Percentiles rank a stretch among this genome's conserved stretches.
Evolutionary conservation across 2,888 invertebrate species (phyloP).

Genomic region (Xanthia icteritia): DNA sequence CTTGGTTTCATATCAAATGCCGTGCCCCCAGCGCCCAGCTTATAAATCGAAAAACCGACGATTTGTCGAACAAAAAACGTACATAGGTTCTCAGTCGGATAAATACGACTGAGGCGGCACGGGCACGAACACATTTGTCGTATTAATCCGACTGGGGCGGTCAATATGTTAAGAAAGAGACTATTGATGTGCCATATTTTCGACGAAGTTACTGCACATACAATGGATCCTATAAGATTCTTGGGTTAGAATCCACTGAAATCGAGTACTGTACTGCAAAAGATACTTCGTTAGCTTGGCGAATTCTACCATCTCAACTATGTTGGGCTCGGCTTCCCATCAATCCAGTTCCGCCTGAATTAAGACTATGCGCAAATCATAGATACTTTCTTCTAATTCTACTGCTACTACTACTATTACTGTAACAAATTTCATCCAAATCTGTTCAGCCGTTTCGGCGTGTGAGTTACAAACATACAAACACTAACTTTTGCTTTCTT

Average conservation of each 20-base stretch:
- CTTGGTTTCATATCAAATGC: no score
- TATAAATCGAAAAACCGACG: no score
- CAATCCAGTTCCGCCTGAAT: background rate
- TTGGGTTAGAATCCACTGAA: constrained; percentile 39
- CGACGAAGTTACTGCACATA: constrained; percentile 18
- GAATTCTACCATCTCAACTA: background rate
- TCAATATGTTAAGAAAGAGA: no score
- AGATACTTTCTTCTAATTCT: no score
- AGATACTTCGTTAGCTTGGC: background rate
- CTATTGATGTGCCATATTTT: background rate
- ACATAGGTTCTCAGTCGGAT: no score
- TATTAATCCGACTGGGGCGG: no score
- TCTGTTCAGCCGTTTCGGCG: constrained; percentile 7
- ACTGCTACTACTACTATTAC: background rate
- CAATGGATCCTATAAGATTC: constrained; percentile 26
- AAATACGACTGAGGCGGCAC: no score
- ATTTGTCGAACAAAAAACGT: no score
- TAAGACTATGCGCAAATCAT: background rate
- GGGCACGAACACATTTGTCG: no score
- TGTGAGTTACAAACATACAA: constrained; percentile 5
- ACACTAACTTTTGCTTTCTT: constrained; percentile 10
- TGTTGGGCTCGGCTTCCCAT: background rate
- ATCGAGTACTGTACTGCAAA: background rate
- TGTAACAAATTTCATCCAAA: constrained; percentile 28
- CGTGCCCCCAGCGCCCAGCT: no score